phyloP scores from a whole-genome alignment of 1,140 invertebrate species.

The Hylyphantes graminicola region DNA sequence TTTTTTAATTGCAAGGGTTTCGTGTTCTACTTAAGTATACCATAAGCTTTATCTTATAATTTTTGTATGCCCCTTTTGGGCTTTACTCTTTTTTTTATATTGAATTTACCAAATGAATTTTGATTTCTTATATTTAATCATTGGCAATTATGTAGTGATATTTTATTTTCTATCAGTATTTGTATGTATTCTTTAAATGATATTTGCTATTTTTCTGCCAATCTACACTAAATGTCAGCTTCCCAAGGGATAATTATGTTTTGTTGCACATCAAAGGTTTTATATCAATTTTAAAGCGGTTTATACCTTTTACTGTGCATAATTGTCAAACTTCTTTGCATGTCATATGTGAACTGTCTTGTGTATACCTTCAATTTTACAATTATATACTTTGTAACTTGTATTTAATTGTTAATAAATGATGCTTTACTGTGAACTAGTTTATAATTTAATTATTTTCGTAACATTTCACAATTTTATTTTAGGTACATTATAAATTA shows the following conservation, averaged over 20 bases:
- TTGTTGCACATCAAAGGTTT: constrained; percentile 36
- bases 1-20: constrained; percentile 18
- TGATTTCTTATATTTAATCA: constrained; percentile 18
- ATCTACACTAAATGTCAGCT: constrained; percentile 29
- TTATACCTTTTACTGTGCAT: constrained; percentile 57
- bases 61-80: constrained; percentile 51
- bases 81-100: constrained; percentile 39
- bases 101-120: constrained; percentile 48
- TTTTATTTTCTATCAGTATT: constrained; percentile 41
- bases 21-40: constrained; percentile 41
- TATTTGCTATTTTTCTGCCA: constrained; percentile 17
- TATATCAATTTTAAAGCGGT: constrained; percentile 56
- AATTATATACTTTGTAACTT: constrained; percentile 56
- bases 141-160: constrained; percentile 50
- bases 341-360: constrained; percentile 48
- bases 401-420: constrained; percentile 58
- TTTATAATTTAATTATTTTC: not conserved
- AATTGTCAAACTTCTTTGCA: constrained; percentile 55
- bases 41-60: constrained; percentile 56
- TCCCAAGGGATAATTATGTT: constrained; percentile 40
- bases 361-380: constrained; percentile 56
- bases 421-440: constrained; percentile 51
- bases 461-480: not conserved
- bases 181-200: constrained; percentile 12
- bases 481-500: not conserved